Conservation (phyloP, 2,113 vertebrate species). For the Syngnathus typhle region DNA sequence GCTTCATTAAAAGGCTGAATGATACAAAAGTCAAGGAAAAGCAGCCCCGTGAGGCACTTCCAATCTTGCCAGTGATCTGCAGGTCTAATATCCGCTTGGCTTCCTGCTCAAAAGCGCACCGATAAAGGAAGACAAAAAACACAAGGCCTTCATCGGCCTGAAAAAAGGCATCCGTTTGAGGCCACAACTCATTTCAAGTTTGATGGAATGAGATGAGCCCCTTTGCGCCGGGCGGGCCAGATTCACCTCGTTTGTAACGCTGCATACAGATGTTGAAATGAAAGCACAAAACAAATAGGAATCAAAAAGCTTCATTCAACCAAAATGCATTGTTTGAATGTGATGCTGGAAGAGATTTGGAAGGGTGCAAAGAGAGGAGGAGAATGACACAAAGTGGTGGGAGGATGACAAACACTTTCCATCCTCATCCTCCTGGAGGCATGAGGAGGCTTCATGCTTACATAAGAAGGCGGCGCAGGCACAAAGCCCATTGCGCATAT, state of each 20-base stretch:
- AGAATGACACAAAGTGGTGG: conserved; percentile 34
- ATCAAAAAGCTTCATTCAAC: too few relatives aligned
- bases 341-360: conserved; percentile 28
- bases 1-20: too few relatives aligned
- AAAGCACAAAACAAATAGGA: too few relatives aligned
- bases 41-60: background rate
- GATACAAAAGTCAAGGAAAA: too few relatives aligned
- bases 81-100: background rate
- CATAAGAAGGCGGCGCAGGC: conserved; percentile 47
- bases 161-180: background rate
- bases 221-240: too few relatives aligned
- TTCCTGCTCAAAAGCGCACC: background rate
- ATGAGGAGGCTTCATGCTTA: conserved; percentile 52
- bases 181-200: background rate
- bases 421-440: conserved; percentile 54
- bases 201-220: too few relatives aligned
- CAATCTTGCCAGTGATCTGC: background rate
- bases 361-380: conserved; percentile 15
- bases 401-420: conserved; percentile 61
- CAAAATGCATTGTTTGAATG: too few relatives aligned
- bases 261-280: too few relatives aligned
- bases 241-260: too few relatives aligned
- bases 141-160: background rate
- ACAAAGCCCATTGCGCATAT: conserved; percentile 5
- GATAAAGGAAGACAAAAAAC: background rate